Evolutionary conservation across 2,113 vertebrate genomes (phyloP).

Genomic region (Hippocampus abdominalis): DNA sequence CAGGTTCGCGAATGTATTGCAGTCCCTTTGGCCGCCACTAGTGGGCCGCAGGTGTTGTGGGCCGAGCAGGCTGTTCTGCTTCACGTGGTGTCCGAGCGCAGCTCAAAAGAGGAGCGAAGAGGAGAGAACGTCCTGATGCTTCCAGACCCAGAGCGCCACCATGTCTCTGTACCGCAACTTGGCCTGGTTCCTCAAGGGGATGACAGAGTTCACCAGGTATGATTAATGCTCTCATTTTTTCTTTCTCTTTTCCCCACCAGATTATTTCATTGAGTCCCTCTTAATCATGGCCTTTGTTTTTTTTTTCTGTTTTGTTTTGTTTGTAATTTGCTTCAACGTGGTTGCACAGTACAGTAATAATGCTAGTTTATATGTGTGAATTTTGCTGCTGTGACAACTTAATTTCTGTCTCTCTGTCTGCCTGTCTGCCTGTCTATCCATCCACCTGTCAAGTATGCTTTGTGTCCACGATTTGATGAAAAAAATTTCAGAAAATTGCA

Average conservation of each 20-base stretch:
- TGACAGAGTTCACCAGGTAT: constrained; percentile 77
- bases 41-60: constrained; percentile 25
- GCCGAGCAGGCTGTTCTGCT: neutral
- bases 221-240: constrained; percentile 18
- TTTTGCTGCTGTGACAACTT: neutral
- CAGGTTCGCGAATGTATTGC: neutral
- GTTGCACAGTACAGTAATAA: neutral
- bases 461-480: neutral
- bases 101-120: constrained; percentile 46
- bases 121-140: constrained; percentile 34
- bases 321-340: neutral
- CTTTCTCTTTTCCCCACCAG: neutral
- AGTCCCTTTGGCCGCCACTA: constrained; percentile 10
- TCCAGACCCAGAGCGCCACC: constrained; percentile 41
- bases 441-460: neutral
- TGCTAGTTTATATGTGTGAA: neutral
- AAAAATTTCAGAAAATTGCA: neutral
- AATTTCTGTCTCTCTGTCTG: neutral
- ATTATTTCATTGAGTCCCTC: neutral
- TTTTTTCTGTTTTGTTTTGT: neutral
- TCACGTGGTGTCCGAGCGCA: constrained; percentile 41
- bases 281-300: neutral
- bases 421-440: neutral
- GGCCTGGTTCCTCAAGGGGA: constrained; percentile 75
- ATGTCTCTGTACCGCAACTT: constrained; percentile 80